phyloP scores from a whole-genome alignment of 2,113 vertebrate species.

The Pygathrix nemaeus region DNA sequence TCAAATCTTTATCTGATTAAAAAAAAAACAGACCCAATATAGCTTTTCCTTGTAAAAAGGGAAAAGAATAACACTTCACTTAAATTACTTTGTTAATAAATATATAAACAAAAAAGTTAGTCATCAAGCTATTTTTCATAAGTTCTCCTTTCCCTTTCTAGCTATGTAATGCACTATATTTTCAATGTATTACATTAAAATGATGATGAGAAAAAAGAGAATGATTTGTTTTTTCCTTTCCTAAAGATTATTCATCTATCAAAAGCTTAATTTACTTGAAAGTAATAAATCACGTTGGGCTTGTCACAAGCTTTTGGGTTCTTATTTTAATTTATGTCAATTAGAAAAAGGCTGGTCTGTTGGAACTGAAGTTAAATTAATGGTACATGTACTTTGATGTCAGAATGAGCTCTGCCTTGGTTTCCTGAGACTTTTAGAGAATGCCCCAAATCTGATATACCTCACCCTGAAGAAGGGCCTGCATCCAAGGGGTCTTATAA shows the following conservation, averaged over 20 bases:
- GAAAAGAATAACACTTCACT: neutral
- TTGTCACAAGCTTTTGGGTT: neutral
- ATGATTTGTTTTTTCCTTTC: neutral
- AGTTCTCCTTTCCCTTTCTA: neutral
- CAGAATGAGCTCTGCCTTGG: neutral
- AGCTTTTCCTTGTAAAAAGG: neutral
- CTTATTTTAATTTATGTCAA: slow-evolving; percentile 18
- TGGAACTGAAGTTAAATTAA: neutral
- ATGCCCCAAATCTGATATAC: neutral
- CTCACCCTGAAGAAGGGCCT: neutral
- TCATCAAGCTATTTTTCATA: neutral
- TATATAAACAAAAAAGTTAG: neutral
- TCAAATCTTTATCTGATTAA: neutral
- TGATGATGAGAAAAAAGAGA: neutral
- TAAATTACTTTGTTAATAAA: neutral
- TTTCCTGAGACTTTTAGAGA: slow-evolving; percentile 24
- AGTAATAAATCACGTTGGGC: neutral
- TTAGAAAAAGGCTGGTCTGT: neutral
- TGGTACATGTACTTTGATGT: neutral
- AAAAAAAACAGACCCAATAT: neutral
- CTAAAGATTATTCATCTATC: neutral
- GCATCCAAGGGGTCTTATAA: neutral
- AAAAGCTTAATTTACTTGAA: neutral
- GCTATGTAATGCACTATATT: neutral
- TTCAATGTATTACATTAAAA: neutral